Percentiles rank a stretch among this genome's conserved stretches.
Evolutionary conservation across 2,888 invertebrate genomes (phyloP).

Genomic region (Tenthredo distinguenda): DNA sequence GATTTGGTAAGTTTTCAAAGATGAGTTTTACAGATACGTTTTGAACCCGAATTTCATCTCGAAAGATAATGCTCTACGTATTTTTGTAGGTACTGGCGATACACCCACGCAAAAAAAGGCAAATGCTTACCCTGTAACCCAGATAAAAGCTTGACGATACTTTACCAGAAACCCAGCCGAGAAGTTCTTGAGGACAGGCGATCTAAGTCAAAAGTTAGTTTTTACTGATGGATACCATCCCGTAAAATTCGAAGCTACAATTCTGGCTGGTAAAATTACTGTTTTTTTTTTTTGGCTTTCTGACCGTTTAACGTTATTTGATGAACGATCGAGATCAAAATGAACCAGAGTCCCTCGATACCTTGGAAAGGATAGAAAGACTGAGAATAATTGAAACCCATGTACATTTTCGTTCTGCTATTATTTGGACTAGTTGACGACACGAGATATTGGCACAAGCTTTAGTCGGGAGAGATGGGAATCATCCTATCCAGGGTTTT

Average conservation of each 20-base stretch:
- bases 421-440: not conserved
- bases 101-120: not conserved
- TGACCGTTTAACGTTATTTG: not conserved
- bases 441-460: slow-evolving; percentile 13
- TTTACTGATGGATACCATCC: not conserved
- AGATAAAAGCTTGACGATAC: not conserved
- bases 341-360: not conserved
- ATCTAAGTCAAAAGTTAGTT: not conserved
- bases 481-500: not conserved
- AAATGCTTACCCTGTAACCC: slow-evolving; percentile 1
- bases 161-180: not conserved
- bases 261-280: too few relatives aligned
- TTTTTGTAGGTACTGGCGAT: slow-evolving; percentile 24
- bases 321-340: not conserved
- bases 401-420: not conserved
- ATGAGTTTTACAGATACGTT: not conserved
- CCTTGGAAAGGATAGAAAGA: not conserved
- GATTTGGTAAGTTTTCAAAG: slow-evolving; percentile 64
- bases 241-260: not conserved
- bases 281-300: not conserved
- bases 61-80: not conserved
- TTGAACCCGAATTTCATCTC: too few relatives aligned
- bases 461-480: not conserved
- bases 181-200: not conserved
- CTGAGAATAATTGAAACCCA: not conserved